Percentiles rank a stretch among this genome's conserved stretches.
phyloP scores from a whole-genome alignment of 2,888 invertebrate species.

The Eupeodes luniger region DNA sequence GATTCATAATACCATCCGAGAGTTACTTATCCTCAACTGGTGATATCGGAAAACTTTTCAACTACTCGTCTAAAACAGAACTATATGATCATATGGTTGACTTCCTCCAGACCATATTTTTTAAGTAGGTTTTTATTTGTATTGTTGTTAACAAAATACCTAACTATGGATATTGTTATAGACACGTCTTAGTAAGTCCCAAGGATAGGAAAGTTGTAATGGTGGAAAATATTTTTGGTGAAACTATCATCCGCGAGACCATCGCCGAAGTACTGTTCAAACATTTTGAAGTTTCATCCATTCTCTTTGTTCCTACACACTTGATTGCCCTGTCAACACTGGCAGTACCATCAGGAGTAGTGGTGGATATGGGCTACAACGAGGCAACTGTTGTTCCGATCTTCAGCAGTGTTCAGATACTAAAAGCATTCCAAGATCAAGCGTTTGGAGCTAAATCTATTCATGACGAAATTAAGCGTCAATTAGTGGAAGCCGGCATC shows the following conservation, averaged over 20 bases:
- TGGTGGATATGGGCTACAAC: slow-evolving; percentile 94
- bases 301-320: slow-evolving; percentile 93
- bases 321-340: slow-evolving; percentile 93
- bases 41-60: slow-evolving; percentile 86
- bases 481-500: slow-evolving; percentile 85
- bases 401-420: slow-evolving; percentile 93
- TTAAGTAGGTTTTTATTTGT: slow-evolving; percentile 87
- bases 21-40: slow-evolving; percentile 88
- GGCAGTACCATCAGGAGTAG: slow-evolving; percentile 92
- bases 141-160: background rate
- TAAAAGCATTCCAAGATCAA: slow-evolving; percentile 93
- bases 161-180: slow-evolving; percentile 81
- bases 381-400: slow-evolving; percentile 94
- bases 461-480: slow-evolving; percentile 86
- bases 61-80: slow-evolving; percentile 88
- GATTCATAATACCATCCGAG: slow-evolving; percentile 93
- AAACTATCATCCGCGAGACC: slow-evolving; percentile 92
- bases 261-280: slow-evolving; percentile 95
- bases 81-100: slow-evolving; percentile 94
- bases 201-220: slow-evolving; percentile 96
- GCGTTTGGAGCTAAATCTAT: slow-evolving; percentile 91
- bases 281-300: slow-evolving; percentile 94
- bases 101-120: slow-evolving; percentile 94
- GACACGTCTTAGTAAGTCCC: slow-evolving; percentile 95
- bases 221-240: slow-evolving; percentile 94